Conservation (phyloP, 64 coral and sea anemone genomes). For the Trachythela sp. region DNA sequence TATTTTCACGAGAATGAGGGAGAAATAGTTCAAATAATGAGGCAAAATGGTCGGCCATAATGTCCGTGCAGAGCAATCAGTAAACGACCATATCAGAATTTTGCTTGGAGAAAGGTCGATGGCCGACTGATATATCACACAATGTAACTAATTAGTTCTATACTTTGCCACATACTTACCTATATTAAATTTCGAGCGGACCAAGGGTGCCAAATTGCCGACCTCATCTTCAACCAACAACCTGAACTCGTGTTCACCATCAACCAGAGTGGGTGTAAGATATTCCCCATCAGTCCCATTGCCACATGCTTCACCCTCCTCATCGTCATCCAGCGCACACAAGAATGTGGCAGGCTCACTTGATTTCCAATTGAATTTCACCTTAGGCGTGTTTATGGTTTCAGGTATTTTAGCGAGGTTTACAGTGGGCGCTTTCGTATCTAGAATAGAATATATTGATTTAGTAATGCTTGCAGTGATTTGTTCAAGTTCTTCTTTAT, state of each 20-base stretch:
- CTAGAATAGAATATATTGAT: background rate
- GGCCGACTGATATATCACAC: no score
- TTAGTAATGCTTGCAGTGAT: no score
- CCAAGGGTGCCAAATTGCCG: background rate
- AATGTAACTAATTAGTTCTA: no score
- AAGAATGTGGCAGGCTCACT: background rate
- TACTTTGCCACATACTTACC: background rate
- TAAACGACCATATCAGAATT: no score
- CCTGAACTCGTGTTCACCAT: constrained; percentile 14
- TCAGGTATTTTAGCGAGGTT: background rate
- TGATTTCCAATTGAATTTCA: background rate
- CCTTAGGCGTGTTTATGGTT: background rate
- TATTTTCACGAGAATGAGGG: no score
- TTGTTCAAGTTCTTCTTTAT: no score
- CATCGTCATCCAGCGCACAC: background rate
- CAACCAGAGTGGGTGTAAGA: background rate
- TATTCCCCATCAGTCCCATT: background rate
- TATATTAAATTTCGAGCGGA: background rate
- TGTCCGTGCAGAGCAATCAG: no score
- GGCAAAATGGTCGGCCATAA: no score
- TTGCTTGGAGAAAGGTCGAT: no score
- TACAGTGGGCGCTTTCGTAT: background rate
- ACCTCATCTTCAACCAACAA: background rate
- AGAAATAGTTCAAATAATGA: no score
- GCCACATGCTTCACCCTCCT: background rate